Conservation (phyloP, 2,888 invertebrate genomes). For the Melitaea athalia region DNA sequence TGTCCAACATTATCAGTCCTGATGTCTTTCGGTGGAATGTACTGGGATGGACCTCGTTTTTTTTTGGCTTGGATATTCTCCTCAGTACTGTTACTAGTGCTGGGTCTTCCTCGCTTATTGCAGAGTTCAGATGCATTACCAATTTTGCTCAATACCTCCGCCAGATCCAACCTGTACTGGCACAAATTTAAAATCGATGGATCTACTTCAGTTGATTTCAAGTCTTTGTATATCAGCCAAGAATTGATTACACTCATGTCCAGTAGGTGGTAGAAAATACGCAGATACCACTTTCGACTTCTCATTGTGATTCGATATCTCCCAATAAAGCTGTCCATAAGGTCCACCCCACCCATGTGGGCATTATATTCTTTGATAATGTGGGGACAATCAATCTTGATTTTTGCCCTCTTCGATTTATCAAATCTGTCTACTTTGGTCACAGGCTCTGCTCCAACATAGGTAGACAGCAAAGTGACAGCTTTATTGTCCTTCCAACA, state of each 20-base stretch:
- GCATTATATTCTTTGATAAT: conserved; percentile 52
- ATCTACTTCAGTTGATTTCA: too few relatives aligned
- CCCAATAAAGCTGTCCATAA: conserved; percentile 47
- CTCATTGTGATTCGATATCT: conserved; percentile 45
- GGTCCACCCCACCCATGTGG: conserved; percentile 55
- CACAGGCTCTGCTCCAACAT: too few relatives aligned
- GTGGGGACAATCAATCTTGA: too few relatives aligned
- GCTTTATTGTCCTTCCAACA: too few relatives aligned
- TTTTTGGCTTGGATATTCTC: conserved; percentile 49
- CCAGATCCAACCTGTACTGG: conserved; percentile 51
- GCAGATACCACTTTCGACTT: conserved; percentile 47
- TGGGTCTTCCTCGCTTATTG: conserved; percentile 49
- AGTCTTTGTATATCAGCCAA: conserved; percentile 48
- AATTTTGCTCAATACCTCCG: conserved; percentile 48
- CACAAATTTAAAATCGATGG: conserved; percentile 45
- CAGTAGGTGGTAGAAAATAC: conserved; percentile 52
- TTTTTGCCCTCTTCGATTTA: too few relatives aligned
- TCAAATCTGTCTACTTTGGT: too few relatives aligned
- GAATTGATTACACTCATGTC: conserved; percentile 52
- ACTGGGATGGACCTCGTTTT: conserved; percentile 47
- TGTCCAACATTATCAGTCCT: conserved; percentile 49
- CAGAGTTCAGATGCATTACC: too few relatives aligned
- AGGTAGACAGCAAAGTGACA: too few relatives aligned
- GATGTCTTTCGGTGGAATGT: conserved; percentile 48
- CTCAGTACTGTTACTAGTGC: conserved; percentile 47